phyloP scores from a whole-genome alignment of 2,888 invertebrate species.

The Tetropium fuscum region DNA sequence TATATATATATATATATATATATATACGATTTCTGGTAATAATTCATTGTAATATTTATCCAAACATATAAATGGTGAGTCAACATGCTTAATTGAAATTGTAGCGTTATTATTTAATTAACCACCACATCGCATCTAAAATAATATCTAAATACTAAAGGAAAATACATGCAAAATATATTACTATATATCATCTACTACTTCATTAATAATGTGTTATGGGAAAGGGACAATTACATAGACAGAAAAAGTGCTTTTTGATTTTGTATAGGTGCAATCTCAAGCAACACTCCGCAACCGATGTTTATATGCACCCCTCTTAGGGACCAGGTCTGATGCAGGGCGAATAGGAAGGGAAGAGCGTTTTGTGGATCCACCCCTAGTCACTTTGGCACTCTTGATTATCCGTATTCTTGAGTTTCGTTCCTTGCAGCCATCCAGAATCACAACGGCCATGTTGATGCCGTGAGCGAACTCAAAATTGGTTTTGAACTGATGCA shows the following conservation, averaged over 20 bases:
- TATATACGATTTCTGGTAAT: too few relatives aligned
- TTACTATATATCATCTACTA: too few relatives aligned
- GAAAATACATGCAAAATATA: too few relatives aligned
- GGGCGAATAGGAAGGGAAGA: slow-evolving; percentile 47
- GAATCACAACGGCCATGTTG: slow-evolving; percentile 52
- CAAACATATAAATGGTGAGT: too few relatives aligned
- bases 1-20: too few relatives aligned
- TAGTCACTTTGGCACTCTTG: slow-evolving; percentile 52
- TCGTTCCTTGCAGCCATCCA: slow-evolving; percentile 35
- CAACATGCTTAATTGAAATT: too few relatives aligned
- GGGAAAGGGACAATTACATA: too few relatives aligned
- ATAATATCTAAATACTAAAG: too few relatives aligned
- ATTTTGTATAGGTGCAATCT: slow-evolving; percentile 5
- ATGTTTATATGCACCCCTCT: slow-evolving; percentile 40
- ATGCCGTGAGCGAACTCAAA: slow-evolving; percentile 55
- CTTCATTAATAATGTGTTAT: too few relatives aligned
- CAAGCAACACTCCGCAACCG: slow-evolving; percentile 21
- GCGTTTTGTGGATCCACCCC: slow-evolving; percentile 53
- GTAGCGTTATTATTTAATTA: too few relatives aligned
- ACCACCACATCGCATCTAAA: too few relatives aligned
- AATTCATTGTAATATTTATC: too few relatives aligned
- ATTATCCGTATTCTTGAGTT: slow-evolving; percentile 62
- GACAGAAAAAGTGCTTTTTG: background rate
- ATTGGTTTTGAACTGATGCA: slow-evolving; percentile 64
- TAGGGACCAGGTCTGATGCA: slow-evolving; percentile 36